Conservation (phyloP, 2,113 vertebrate species). For the Dunckerocampus dactyliophorus region DNA sequence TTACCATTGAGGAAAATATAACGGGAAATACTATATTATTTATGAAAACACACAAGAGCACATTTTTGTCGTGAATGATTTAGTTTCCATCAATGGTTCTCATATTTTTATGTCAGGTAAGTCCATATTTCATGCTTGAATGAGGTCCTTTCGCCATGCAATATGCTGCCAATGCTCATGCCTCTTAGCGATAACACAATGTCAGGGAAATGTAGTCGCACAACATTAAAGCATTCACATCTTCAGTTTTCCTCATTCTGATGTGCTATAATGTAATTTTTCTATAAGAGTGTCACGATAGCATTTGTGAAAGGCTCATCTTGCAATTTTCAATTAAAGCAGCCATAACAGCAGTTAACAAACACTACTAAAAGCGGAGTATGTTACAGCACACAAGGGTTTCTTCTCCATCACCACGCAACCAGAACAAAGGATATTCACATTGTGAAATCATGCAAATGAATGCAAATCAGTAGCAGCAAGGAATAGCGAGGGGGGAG, state of each 20-base stretch:
- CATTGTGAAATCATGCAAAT: slow-evolving; percentile 83
- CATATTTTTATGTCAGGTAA: slow-evolving; percentile 50
- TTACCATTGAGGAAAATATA: slow-evolving; percentile 5
- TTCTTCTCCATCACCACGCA: slow-evolving; percentile 72
- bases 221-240: slow-evolving; percentile 37
- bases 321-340: slow-evolving; percentile 52
- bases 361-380: slow-evolving; percentile 27
- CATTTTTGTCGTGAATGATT: slow-evolving; percentile 40
- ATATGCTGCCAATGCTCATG: slow-evolving; percentile 51
- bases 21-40: slow-evolving; percentile 24
- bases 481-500: slow-evolving; percentile 61
- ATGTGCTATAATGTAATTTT: slow-evolving; percentile 18
- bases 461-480: slow-evolving; percentile 82
- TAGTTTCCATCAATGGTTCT: slow-evolving; percentile 53
- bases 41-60: slow-evolving; percentile 31
- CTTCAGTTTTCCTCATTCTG: slow-evolving; percentile 17
- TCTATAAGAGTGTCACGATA: not conserved
- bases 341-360: slow-evolving; percentile 23
- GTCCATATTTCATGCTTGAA: slow-evolving; percentile 63
- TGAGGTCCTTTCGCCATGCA: slow-evolving; percentile 40
- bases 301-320: slow-evolving; percentile 22
- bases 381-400: slow-evolving; percentile 21
- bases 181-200: slow-evolving; percentile 54
- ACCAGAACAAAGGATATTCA: slow-evolving; percentile 83
- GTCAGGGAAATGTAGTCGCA: slow-evolving; percentile 46